These are phyloP conservation scores for Machaerirhynchus nigripectus DNA, from an alignment of 2,113 vertebrate species.

Conservation along the genomic window DNA sequence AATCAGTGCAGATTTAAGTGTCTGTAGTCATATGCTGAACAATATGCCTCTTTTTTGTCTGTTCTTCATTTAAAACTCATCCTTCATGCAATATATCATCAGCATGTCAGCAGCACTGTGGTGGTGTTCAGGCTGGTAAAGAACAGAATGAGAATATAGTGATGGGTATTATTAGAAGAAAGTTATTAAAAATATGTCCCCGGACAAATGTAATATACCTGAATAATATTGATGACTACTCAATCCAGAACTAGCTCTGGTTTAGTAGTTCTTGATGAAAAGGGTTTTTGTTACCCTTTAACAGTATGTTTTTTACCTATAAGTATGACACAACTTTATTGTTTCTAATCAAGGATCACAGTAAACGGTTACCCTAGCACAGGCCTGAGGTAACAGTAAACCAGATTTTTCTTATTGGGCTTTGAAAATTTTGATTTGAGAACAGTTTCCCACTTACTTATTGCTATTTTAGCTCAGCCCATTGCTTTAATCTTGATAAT, in stretches of 20 bases:
- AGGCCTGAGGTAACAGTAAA: background rate
- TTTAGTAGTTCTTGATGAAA: background rate
- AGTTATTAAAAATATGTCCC: background rate
- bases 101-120: background rate
- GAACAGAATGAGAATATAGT: background rate
- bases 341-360: background rate
- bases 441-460: background rate
- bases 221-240: background rate
- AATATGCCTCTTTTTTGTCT: background rate
- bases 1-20: background rate
- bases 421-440: background rate
- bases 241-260: background rate
- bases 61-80: background rate
- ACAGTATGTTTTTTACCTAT: background rate
- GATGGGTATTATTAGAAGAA: background rate
- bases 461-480: background rate
- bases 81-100: background rate
- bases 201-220: background rate
- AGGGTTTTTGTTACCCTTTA: background rate
- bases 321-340: background rate
- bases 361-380: background rate
- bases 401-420: background rate
- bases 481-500: background rate
- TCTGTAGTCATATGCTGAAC: too few species aligned
- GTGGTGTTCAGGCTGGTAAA: background rate